Conservation (phyloP, 2,888 invertebrate genomes). For the Conistra vaccinii region DNA sequence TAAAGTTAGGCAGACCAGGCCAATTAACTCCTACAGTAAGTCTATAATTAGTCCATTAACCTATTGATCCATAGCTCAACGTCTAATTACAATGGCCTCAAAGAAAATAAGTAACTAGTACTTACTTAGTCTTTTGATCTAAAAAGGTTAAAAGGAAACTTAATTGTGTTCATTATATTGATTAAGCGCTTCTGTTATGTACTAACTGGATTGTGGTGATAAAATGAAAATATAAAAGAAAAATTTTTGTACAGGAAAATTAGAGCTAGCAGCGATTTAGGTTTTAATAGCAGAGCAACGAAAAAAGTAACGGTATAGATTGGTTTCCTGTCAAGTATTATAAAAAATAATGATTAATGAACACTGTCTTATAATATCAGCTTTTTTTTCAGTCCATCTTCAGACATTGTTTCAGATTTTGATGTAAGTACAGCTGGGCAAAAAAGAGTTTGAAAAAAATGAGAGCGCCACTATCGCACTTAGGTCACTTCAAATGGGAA, state of each 20-base stretch:
- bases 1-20: constrained; percentile 21
- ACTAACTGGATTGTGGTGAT: neutral
- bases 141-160: constrained; percentile 28
- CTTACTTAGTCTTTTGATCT: constrained; percentile 26
- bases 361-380: neutral
- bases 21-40: constrained; percentile 25
- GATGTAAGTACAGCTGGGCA: neutral
- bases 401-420: neutral
- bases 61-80: constrained; percentile 31
- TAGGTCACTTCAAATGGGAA: too few relatives aligned
- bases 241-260: neutral
- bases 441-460: too few relatives aligned
- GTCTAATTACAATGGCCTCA: constrained; percentile 21
- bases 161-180: constrained; percentile 17
- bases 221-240: neutral
- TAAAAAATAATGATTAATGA: neutral
- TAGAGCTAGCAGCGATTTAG: neutral
- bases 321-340: neutral
- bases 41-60: constrained; percentile 23
- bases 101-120: constrained; percentile 22
- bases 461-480: too few relatives aligned
- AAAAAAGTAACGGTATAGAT: neutral
- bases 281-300: neutral
- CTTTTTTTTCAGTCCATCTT: neutral
- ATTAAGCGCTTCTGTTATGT: constrained; percentile 3